These are phyloP conservation scores for Drosophila takahashii DNA, from an alignment of 1,140 invertebrate genomes.

Conservation along the genomic window DNA sequence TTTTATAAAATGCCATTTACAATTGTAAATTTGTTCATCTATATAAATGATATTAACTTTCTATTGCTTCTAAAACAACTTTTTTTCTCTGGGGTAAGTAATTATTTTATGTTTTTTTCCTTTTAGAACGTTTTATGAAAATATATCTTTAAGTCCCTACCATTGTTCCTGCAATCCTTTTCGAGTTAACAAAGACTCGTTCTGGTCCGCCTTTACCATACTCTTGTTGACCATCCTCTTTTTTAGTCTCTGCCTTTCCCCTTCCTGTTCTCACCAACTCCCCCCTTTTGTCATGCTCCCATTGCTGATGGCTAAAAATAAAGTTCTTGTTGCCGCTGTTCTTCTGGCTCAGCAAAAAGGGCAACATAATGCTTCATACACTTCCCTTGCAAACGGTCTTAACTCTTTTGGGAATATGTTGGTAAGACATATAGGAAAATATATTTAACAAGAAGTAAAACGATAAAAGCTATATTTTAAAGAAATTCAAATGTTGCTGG, in stretches of 20 bases:
- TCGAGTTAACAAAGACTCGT: background rate
- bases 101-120: background rate
- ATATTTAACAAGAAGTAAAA: no score
- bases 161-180: conserved; percentile 1
- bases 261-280: conserved; percentile 14
- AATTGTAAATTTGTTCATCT: no score
- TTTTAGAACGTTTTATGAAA: no score
- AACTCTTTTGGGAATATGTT: background rate
- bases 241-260: conserved; percentile 4
- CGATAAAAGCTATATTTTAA: no score
- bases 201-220: background rate
- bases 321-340: conserved; percentile 35
- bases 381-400: background rate
- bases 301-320: conserved; percentile 41
- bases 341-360: conserved; percentile 48
- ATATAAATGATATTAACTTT: no score
- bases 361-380: conserved; percentile 45
- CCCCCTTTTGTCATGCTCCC: background rate
- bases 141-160: background rate
- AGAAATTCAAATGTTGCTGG: no score
- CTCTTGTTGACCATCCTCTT: conserved; percentile 4
- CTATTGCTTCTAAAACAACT: no score
- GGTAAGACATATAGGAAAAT: background rate
- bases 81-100: no score
- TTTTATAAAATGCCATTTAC: no score